phyloP scores from a whole-genome alignment of 2,888 invertebrate genomes.

The Sericinus montela region DNA sequence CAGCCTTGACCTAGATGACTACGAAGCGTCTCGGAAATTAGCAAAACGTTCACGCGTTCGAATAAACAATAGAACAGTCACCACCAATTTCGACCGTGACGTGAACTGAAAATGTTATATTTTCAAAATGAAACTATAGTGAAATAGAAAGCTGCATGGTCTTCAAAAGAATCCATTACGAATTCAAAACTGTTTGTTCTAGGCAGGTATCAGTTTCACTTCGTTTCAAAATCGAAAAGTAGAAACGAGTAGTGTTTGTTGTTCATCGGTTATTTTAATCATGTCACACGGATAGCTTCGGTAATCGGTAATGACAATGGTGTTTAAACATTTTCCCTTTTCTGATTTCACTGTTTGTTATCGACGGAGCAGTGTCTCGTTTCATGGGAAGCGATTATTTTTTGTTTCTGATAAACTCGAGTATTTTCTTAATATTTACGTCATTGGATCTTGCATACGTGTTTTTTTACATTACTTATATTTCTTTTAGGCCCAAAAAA shows the following conservation, averaged over 20 bases:
- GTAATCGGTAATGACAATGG: constrained; percentile 7
- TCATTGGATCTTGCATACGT: too few species aligned
- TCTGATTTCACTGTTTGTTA: constrained; percentile 25
- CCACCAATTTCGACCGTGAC: constrained; percentile 34
- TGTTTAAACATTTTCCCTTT: constrained; percentile 23
- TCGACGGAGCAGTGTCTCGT: constrained; percentile 19
- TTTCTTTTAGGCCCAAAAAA: too few species aligned
- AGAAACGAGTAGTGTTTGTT: constrained; percentile 2
- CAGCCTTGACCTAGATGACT: constrained; percentile 39
- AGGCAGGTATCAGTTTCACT: neutral
- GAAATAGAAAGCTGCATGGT: constrained; percentile 32
- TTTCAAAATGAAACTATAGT: constrained; percentile 26
- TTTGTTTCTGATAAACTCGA: neutral
- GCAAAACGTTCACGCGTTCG: constrained; percentile 35
- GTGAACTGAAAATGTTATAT: constrained; percentile 36
- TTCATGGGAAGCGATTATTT: constrained; percentile 22
- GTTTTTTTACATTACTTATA: too few species aligned
- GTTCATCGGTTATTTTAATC: constrained; percentile 7
- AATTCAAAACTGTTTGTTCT: constrained; percentile 20
- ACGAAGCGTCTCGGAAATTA: constrained; percentile 31
- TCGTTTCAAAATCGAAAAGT: constrained; percentile 3
- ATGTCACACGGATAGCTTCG: neutral
- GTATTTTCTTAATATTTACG: too few species aligned
- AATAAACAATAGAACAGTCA: constrained; percentile 33
- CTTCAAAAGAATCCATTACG: constrained; percentile 20